phyloP scores from a whole-genome alignment of 2,888 invertebrate genomes.

The Eupeodes luniger region DNA sequence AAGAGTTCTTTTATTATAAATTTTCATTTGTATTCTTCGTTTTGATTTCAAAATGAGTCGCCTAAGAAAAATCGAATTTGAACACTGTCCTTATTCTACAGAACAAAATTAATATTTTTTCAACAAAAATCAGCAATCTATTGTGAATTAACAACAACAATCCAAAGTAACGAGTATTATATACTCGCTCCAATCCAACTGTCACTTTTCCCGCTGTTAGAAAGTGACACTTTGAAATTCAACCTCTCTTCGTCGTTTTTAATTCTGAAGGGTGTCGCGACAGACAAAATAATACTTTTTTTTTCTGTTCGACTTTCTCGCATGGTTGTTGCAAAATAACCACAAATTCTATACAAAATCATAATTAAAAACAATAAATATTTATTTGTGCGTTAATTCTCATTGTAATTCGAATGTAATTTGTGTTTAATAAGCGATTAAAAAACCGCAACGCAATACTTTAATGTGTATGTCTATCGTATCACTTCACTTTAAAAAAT shows the following conservation, averaged over 20 bases:
- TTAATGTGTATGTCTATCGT: background rate
- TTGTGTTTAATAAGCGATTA: background rate
- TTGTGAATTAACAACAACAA: slow-evolving; percentile 4
- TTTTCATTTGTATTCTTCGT: too few species aligned
- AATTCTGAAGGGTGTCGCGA: slow-evolving; percentile 45
- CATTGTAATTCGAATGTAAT: background rate
- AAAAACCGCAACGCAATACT: slow-evolving; percentile 16
- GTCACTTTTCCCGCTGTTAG: slow-evolving; percentile 58
- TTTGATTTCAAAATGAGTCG: too few species aligned
- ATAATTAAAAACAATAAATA: slow-evolving; percentile 28
- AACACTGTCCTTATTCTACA: too few species aligned
- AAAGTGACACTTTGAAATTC: slow-evolving; percentile 46
- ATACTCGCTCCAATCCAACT: slow-evolving; percentile 36
- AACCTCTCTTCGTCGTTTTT: slow-evolving; percentile 19
- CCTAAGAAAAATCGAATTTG: too few species aligned
- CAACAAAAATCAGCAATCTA: background rate
- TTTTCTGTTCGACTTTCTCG: slow-evolving; percentile 40
- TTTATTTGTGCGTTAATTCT: slow-evolving; percentile 13
- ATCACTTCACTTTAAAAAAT: background rate
- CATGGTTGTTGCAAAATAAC: slow-evolving; percentile 30
- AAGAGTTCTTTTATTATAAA: too few species aligned
- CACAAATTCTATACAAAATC: slow-evolving; percentile 24
- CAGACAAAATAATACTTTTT: slow-evolving; percentile 46
- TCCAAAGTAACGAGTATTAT: slow-evolving; percentile 29
- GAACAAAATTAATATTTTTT: too few species aligned